phyloP scores from a whole-genome alignment of 2,888 invertebrate species.

The Actias luna region DNA sequence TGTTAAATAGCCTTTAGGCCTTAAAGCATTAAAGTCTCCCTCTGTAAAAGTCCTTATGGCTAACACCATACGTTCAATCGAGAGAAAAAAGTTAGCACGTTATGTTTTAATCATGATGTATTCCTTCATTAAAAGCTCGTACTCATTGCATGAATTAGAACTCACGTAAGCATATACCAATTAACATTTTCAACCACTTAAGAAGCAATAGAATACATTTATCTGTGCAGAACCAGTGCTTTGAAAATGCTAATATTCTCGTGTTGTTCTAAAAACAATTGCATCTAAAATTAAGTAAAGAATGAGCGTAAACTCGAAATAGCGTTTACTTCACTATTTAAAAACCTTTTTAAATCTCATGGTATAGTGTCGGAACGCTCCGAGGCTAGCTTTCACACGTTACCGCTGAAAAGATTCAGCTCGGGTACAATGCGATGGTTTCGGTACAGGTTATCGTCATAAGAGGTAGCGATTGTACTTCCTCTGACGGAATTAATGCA shows the following conservation, averaged over 20 bases:
- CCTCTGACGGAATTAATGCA: not conserved
- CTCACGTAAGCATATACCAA: no score
- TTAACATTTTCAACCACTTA: no score
- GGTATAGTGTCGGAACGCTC: slow-evolving; percentile 18
- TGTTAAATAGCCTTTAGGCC: no score
- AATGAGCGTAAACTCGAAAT: not conserved
- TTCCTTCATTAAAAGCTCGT: no score
- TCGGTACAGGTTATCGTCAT: not conserved
- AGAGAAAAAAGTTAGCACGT: no score
- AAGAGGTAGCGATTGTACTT: not conserved
- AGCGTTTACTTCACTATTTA: slow-evolving; percentile 11
- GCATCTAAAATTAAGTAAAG: not conserved
- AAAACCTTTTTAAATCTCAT: slow-evolving; percentile 19
- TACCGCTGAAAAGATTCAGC: slow-evolving; percentile 11
- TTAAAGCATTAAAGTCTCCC: no score
- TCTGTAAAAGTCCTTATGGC: no score
- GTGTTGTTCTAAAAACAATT: not conserved
- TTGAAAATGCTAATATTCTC: not conserved
- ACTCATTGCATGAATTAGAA: no score
- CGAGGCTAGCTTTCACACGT: slow-evolving; percentile 28
- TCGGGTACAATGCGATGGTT: not conserved
- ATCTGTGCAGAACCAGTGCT: no score
- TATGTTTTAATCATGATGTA: no score
- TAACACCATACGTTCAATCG: no score
- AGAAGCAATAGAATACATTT: no score